Conservation (phyloP, 1,140 invertebrate species). For the Ctenoplectra terminalis region DNA sequence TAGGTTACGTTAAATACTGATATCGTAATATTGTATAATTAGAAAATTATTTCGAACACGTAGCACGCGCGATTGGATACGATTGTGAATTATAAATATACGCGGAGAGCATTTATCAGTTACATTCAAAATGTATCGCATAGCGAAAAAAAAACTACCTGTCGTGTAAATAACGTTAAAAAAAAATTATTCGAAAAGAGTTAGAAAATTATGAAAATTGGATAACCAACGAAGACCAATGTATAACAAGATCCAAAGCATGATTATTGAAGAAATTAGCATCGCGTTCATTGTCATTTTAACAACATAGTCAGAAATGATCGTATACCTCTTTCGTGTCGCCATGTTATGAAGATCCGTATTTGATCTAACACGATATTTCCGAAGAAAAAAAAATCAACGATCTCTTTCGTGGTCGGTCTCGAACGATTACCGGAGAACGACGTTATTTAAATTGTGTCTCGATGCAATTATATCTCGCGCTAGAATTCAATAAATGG, state of each 20-base stretch:
- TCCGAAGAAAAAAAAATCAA: neutral
- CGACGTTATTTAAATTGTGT: conserved; percentile 1
- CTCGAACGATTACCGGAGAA: neutral
- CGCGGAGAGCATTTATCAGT: neutral
- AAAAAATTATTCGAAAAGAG: neutral
- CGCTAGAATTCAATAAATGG: conserved; percentile 17
- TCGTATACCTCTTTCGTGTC: conserved; percentile 49
- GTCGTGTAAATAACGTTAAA: neutral
- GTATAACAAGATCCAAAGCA: no score
- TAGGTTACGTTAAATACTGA: conserved; percentile 24
- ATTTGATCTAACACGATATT: conserved; percentile 16
- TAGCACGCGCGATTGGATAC: neutral
- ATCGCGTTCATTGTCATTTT: no score
- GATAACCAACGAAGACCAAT: neutral
- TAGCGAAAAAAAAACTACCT: conserved; percentile 39
- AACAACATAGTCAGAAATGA: neutral
- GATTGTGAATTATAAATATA: neutral
- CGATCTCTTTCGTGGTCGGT: neutral
- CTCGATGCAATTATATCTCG: conserved; percentile 12
- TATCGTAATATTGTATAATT: neutral
- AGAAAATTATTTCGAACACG: conserved; percentile 13
- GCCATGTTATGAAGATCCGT: conserved; percentile 66
- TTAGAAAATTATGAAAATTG: neutral
- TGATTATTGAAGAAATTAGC: no score
- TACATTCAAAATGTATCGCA: conserved; percentile 2